Conservation (phyloP, 2,113 vertebrate species). For the Camelus dromedarius region DNA sequence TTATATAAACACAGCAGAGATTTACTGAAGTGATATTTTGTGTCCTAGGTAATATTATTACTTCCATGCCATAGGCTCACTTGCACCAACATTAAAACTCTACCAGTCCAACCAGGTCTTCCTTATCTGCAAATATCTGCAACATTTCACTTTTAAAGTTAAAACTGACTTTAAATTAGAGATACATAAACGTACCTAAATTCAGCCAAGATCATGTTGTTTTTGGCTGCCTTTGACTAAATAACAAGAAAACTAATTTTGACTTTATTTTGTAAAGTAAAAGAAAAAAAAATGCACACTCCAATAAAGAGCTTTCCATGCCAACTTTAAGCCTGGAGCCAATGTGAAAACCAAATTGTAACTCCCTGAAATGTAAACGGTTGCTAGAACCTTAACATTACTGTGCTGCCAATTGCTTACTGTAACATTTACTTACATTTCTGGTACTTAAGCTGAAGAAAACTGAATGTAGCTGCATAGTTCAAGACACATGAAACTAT, state of each 20-base stretch:
- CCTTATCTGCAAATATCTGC: conserved; percentile 24
- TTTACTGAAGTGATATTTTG: background rate
- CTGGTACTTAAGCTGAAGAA: conserved; percentile 20
- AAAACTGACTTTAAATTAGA: conserved; percentile 54
- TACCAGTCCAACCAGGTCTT: conserved; percentile 3
- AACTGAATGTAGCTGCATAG: background rate
- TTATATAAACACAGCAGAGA: background rate
- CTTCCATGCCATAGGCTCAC: background rate
- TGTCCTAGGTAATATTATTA: background rate
- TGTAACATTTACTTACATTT: conserved; percentile 17
- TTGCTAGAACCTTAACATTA: background rate
- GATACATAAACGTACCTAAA: conserved; percentile 43
- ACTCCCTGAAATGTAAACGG: background rate
- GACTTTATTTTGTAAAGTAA: conserved; percentile 57
- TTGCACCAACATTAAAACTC: background rate
- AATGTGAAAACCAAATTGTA: conserved; percentile 37
- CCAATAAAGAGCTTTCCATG: background rate
- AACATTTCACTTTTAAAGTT: conserved; percentile 48
- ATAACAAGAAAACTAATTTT: conserved; percentile 62
- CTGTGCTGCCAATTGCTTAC: background rate
- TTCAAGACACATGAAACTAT: background rate
- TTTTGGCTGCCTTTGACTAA: conserved; percentile 62
- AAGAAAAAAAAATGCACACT: background rate
- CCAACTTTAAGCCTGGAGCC: conserved; percentile 47
- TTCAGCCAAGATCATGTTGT: conserved; percentile 53